Base-by-base conservation (phyloP, 2,888 invertebrate genomes). In the Sarcophaga carnaria region DNA sequence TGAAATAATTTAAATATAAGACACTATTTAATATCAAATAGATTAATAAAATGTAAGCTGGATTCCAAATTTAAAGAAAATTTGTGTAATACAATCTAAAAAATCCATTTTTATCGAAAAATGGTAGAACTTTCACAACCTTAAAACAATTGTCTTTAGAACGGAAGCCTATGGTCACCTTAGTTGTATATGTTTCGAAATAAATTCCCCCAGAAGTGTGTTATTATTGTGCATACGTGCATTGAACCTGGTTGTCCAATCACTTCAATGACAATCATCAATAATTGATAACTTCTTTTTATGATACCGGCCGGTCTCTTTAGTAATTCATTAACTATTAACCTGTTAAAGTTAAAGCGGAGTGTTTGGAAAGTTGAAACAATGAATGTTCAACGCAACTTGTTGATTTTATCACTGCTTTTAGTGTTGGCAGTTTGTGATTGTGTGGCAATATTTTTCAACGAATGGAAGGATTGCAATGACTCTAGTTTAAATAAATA, bases 381-480 rank as follows among this genome's bases (percentile, higher is more conserved):
- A 67, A 85, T 85, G 85, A 74, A 60, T 47, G 11, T 12, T 25
- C 67, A 74, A n/a, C 62, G 12, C 45, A 47, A 69, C 54, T 25
- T 83, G 37, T 80, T 72, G 62, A 59, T 76, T 70, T 71, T 83
- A 37, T 62, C 62, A 45, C 12, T 75, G 20, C 10, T 76, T 22
- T 2, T 71, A 49, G 4, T 67, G 6, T 17, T 67, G 47, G 62
- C n/a, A 20, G 54, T 71, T 69, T 47, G 75, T 27, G 70, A 62
- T 17, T 54, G 74, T 67, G 63, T 64, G n/a, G 75, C 60, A 66
- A 79, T 75, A 70, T 71, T 81, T 74, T 83, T 81, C 47, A 54
- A 80, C 22, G 81, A 84, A 14, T 71, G 64, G 63, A 81, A 79
- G 14, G 47, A 78, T 17, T 81, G 83, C 75, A 81, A 75, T 75